These are phyloP conservation scores for Brachionus rubens DNA, from an alignment of 1,140 invertebrate genomes.

Conservation along the genomic window DNA sequence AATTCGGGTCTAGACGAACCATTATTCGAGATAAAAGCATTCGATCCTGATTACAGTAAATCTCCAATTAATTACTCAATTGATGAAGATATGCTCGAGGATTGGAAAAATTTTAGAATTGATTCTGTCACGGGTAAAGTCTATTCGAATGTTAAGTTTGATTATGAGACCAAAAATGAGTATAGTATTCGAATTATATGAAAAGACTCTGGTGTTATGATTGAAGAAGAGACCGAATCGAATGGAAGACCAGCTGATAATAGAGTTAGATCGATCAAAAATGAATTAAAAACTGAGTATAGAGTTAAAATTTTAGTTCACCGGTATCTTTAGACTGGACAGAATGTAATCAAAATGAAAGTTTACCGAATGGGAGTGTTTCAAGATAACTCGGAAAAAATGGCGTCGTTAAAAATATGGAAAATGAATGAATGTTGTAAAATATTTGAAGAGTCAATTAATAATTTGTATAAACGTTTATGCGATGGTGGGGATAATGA, in stretches of 20 bases:
- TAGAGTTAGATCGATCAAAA: neutral
- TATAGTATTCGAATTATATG: conserved; percentile 29
- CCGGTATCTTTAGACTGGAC: no score
- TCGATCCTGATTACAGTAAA: conserved; percentile 35
- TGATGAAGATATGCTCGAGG: conserved; percentile 8
- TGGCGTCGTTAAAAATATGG: no score
- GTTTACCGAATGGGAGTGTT: no score
- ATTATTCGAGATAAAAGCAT: conserved; percentile 26
- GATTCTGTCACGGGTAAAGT: conserved; percentile 1
- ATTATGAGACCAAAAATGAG: conserved; percentile 25
- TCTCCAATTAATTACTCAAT: neutral
- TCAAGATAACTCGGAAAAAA: no score
- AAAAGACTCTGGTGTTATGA: conserved; percentile 28
- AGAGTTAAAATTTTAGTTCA: conserved; percentile 19
- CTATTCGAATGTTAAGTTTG: conserved; percentile 17
- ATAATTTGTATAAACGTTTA: no score
- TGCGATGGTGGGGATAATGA: no score
- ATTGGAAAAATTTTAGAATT: conserved; percentile 28
- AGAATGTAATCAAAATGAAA: no score
- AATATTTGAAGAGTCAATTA: no score
- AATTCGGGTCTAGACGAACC: neutral
- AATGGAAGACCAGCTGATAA: neutral
- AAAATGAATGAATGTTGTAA: no score
- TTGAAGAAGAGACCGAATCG: neutral
- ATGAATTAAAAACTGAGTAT: conserved; percentile 14